Evolutionary conservation across 1,140 invertebrate genomes (phyloP).

Genomic region (Nasonia vitripennis): DNA sequence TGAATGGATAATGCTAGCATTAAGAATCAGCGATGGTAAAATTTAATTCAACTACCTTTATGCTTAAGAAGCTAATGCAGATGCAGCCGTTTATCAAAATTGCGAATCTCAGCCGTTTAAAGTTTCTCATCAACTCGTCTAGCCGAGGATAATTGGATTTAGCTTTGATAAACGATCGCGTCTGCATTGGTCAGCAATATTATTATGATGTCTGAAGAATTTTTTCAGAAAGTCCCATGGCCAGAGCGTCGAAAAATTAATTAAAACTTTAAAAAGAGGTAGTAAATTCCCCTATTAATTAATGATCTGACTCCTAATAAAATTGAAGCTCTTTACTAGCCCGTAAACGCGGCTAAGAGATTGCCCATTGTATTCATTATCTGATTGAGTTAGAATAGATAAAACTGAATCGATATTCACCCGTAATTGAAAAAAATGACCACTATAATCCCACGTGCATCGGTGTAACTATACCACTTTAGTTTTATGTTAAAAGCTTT

Average conservation of each 20-base stretch:
- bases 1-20: constrained; percentile 37
- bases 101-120: background rate
- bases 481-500: background rate
- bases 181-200: background rate
- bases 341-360: constrained; percentile 21
- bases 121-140: background rate
- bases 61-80: background rate
- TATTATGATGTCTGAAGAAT: constrained; percentile 44
- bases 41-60: background rate
- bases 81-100: constrained; percentile 28
- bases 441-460: background rate
- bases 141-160: no score
- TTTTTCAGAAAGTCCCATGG: constrained; percentile 49
- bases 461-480: background rate
- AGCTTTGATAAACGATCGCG: constrained; percentile 30
- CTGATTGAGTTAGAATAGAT: constrained; percentile 1
- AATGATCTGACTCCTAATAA: constrained; percentile 25
- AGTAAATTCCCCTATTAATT: constrained; percentile 38
- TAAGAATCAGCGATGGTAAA: constrained; percentile 22
- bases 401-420: background rate
- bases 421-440: background rate
- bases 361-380: background rate
- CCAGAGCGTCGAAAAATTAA: constrained; percentile 39
- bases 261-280: constrained; percentile 47
- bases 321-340: constrained; percentile 22